Evolutionary conservation across 2,888 invertebrate species (phyloP), one percentile per base, ranked within the genome.

Genomic region (Sarcophaga variegata): DNA sequence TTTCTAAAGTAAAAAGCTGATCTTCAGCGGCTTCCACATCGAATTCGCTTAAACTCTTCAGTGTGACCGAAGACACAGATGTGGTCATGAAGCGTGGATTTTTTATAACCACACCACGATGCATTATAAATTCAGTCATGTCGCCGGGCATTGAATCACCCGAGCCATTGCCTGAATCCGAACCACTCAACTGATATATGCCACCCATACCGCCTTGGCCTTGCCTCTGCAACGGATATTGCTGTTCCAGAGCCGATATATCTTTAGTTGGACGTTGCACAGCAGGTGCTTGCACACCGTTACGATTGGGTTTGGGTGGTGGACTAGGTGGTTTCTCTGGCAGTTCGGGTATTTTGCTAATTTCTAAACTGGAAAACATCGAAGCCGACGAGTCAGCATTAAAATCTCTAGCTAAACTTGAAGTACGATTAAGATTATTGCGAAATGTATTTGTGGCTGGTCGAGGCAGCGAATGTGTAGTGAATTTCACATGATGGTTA

Each of bases 111-210:
- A 96, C 96, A 0, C 96, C 96, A 22, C 94, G 94, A 81, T 90
- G 93, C n/a, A 90, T 88, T 11, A 89, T 89, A 37, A 90, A 81
- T 4, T 92, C 92, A 45, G 83, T 89, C 22, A 83, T 87, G 17
- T 95, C 94, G 12, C 96, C 95, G 3, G 95, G 94, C 2, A 96
- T 96, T 0, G 97, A 97, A 92, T 97, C 97, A 0, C 97, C 97
- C 0, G 97, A 97, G 0, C 97, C 97, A 90, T 97, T 97, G 0
- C 97, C 97, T 1, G 97, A 97, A 93, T 98, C 97, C 0, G 97
- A 97, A 0, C 97, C 97, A 47, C 97, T 97, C 0, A 97, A 96
- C 88, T 96, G 97, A 89, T 97, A 97, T 2, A 96, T 94, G 0
- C 94, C 94, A 10, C 94, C 94, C 0, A 96, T 95, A 1, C 94